phyloP scores from a whole-genome alignment of 2,113 vertebrate species.

The Mystacornis crossleyi region DNA sequence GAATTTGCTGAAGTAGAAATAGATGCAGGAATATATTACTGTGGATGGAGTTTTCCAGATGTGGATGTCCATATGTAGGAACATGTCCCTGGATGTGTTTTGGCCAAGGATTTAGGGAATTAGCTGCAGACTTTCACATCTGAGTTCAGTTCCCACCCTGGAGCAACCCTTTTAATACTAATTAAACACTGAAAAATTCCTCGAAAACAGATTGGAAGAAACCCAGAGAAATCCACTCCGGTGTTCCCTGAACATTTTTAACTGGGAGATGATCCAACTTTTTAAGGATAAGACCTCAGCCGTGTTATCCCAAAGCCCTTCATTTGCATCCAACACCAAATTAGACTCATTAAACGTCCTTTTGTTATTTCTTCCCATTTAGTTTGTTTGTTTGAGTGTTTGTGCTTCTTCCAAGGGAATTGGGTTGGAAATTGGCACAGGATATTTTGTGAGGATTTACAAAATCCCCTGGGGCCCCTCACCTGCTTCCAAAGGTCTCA shows the following conservation, averaged over 20 bases:
- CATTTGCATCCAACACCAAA: not conserved
- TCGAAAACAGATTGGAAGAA: not conserved
- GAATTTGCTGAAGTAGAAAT: not conserved
- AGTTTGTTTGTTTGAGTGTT: not conserved
- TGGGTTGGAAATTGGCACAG: not conserved
- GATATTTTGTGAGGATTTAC: not conserved
- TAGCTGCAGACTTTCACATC: not conserved
- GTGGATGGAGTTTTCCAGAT: fast-evolving
- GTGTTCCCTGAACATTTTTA: not conserved
- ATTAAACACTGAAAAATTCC: not conserved
- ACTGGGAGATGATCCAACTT: not conserved
- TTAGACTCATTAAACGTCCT: not conserved
- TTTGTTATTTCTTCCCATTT: not conserved
- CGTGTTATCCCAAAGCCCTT: not conserved
- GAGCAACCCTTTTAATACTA: not conserved
- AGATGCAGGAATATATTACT: not conserved
- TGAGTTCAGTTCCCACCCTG: not conserved
- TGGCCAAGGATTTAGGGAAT: not conserved
- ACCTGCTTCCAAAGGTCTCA: not conserved
- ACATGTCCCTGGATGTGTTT: not conserved
- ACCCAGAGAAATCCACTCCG: not conserved
- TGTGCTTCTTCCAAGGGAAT: not conserved
- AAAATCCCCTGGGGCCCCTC: not conserved
- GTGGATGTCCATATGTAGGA: too few species aligned
- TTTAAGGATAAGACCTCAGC: not conserved